Evolutionary conservation across 2,888 invertebrate species (phyloP).

Genomic region (Sarcophaga carnaria): DNA sequence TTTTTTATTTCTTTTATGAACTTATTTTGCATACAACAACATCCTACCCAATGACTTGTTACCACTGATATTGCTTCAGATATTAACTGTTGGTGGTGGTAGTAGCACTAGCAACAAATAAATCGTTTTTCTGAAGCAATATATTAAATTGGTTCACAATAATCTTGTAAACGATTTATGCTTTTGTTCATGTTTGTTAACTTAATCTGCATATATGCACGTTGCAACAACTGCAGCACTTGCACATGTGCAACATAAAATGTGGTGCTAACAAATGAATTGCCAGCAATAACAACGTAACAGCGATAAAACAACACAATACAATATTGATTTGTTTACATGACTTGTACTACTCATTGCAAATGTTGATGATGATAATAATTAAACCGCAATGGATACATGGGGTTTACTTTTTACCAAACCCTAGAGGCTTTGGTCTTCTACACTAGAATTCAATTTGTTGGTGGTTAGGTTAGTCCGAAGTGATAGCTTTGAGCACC

Average conservation of each 20-base stretch:
- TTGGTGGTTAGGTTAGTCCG: too few relatives aligned
- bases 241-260: not conserved
- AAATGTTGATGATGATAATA: not conserved
- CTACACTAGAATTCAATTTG: too few relatives aligned
- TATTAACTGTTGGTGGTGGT: slow-evolving; percentile 32
- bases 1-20: slow-evolving; percentile 47
- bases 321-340: slow-evolving; percentile 67
- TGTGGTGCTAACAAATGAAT: not conserved
- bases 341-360: slow-evolving; percentile 40
- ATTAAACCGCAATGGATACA: not conserved
- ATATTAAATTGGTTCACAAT: slow-evolving; percentile 69
- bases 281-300: slow-evolving; percentile 28
- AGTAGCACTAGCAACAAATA: slow-evolving; percentile 56
- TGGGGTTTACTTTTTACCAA: not conserved
- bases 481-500: too few relatives aligned
- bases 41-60: slow-evolving; percentile 46
- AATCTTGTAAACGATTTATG: slow-evolving; percentile 70
- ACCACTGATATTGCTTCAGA: slow-evolving; percentile 51
- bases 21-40: slow-evolving; percentile 65
- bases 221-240: slow-evolving; percentile 5
- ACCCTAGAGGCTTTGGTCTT: not conserved
- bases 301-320: slow-evolving; percentile 49
- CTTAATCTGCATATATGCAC: slow-evolving; percentile 60
- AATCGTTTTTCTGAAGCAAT: slow-evolving; percentile 18
- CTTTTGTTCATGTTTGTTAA: slow-evolving; percentile 69